A percentile compares a stretch with the other conserved stretches of the same genome.
phyloP scores from a whole-genome alignment of 1,140 invertebrate species.

The Geopemphigus sp. region DNA sequence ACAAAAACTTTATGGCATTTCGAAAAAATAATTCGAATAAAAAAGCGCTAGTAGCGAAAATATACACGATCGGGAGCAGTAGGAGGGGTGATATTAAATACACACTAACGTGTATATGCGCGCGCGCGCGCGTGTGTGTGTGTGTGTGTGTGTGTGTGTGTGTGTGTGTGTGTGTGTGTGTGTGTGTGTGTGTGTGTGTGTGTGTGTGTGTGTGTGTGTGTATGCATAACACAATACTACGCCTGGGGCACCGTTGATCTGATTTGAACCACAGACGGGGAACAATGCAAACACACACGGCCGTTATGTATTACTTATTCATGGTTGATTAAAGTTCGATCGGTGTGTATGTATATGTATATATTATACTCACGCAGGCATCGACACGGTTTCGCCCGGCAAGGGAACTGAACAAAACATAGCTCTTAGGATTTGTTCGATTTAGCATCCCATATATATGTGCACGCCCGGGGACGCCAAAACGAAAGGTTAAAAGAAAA shows the following conservation, averaged over 20 bases:
- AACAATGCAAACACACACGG: slow-evolving; percentile 44
- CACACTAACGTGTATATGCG: too few species aligned
- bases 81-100: too few species aligned
- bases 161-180: not conserved
- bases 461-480: not conserved
- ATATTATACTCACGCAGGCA: too few species aligned
- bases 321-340: slow-evolving; percentile 49
- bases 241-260: slow-evolving; percentile 38
- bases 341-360: too few species aligned
- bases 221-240: slow-evolving; percentile 32
- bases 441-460: not conserved
- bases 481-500: not conserved
- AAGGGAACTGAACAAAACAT: slow-evolving; percentile 12
- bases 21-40: slow-evolving; percentile 7
- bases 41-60: not conserved
- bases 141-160: not conserved
- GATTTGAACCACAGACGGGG: slow-evolving; percentile 45
- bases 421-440: slow-evolving; percentile 36
- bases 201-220: not conserved
- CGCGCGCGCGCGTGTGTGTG: too few species aligned
- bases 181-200: too few species aligned
- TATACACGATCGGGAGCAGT: too few species aligned
- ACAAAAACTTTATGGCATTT: not conserved
- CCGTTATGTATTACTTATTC: slow-evolving; percentile 43
- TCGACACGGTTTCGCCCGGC: not conserved